phyloP scores from a whole-genome alignment of 2,888 invertebrate species.

The Nowickia ferox region DNA sequence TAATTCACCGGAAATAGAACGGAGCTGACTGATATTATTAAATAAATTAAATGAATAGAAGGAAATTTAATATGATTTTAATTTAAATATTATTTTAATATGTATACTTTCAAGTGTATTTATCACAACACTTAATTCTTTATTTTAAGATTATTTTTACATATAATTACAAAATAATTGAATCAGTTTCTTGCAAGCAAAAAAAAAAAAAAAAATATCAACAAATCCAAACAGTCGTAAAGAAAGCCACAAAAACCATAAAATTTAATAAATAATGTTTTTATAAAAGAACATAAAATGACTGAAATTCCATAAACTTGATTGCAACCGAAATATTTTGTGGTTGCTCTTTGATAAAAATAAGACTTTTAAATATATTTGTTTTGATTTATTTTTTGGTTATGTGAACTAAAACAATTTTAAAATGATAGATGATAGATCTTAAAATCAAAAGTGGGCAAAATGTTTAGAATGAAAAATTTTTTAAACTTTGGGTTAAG shows the following conservation, averaged over 20 bases:
- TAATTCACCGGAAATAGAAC: too few species aligned
- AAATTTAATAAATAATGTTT: conserved; percentile 42
- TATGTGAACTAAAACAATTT: background rate
- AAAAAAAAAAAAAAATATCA: background rate
- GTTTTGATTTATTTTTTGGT: background rate
- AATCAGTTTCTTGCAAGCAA: conserved; percentile 25
- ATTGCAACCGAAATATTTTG: conserved; percentile 40
- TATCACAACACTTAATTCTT: background rate
- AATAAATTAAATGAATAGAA: background rate
- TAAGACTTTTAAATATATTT: background rate
- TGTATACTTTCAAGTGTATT: background rate
- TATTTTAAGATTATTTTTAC: background rate
- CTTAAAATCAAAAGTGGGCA: too few species aligned
- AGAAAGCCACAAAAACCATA: conserved; percentile 37
- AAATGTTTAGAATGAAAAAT: too few species aligned
- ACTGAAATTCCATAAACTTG: conserved; percentile 48
- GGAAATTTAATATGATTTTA: conserved; percentile 11
- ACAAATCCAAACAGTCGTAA: background rate
- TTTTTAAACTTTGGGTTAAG: too few species aligned
- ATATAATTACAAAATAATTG: conserved; percentile 15
- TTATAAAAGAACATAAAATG: conserved; percentile 28
- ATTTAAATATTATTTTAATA: conserved; percentile 27
- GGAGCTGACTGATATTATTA: too few species aligned
- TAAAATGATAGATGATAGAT: too few species aligned
- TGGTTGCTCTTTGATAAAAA: conserved; percentile 9